These are phyloP conservation scores for Cheilosia vulpina DNA, from an alignment of 2,888 invertebrate species.

Conservation along the genomic window DNA sequence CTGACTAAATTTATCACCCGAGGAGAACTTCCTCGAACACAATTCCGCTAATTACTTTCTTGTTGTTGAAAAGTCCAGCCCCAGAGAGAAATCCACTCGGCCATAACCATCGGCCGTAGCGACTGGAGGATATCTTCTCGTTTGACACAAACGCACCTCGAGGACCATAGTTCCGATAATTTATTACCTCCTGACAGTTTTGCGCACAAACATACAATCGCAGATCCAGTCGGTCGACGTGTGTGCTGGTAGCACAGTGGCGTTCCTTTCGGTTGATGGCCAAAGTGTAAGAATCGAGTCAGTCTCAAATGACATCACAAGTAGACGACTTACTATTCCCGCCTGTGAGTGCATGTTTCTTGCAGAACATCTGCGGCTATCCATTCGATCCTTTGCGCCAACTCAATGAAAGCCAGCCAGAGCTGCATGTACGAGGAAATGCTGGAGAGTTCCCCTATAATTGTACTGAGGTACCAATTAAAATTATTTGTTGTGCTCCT, in stretches of 20 bases:
- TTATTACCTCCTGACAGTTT: constrained; percentile 60
- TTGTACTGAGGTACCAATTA: constrained; percentile 67
- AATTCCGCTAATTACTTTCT: constrained; percentile 70
- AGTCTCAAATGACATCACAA: constrained; percentile 61
- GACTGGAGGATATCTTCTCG: constrained; percentile 35
- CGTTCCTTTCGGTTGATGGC: constrained; percentile 41
- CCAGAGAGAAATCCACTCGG: constrained; percentile 3
- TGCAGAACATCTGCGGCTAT: constrained; percentile 10
- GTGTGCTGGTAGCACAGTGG: constrained; percentile 30
- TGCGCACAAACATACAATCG: constrained; percentile 9
- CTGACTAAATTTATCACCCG: constrained; percentile 41
- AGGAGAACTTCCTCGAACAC: constrained; percentile 18
- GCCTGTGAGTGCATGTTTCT: not conserved
- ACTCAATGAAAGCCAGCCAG: not conserved
- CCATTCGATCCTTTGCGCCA: not conserved
- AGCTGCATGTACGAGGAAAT: constrained; percentile 59
- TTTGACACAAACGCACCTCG: constrained; percentile 65
- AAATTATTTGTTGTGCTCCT: constrained; percentile 63
- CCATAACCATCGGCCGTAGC: constrained; percentile 6
- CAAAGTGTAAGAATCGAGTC: constrained; percentile 36
- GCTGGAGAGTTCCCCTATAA: constrained; percentile 64
- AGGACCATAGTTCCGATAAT: constrained; percentile 63
- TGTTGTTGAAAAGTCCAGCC: constrained; percentile 38
- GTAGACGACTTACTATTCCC: not conserved
- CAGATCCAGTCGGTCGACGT: constrained; percentile 29